A percentile compares a stretch with the other conserved stretches of the same genome.
phyloP scores from a whole-genome alignment of 2,888 invertebrate species.

The Zygogramma bicolorata region DNA sequence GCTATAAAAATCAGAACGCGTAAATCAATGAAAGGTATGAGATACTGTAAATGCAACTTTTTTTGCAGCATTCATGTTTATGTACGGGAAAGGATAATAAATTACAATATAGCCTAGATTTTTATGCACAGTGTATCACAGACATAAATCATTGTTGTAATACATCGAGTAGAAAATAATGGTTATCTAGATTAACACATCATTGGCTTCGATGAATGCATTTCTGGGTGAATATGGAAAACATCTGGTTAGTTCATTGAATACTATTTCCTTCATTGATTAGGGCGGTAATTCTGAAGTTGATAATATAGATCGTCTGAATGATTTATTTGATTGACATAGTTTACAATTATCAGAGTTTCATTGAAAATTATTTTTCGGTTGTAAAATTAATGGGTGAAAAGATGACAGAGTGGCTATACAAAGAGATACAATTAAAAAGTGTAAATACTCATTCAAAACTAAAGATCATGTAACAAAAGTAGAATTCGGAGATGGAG shows the following conservation, averaged over 20 bases:
- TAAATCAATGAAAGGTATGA: constrained; percentile 4
- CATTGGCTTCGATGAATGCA: not conserved
- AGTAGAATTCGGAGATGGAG: too few relatives aligned
- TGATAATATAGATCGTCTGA: too few relatives aligned
- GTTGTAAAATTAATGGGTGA: too few relatives aligned
- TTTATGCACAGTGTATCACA: not conserved
- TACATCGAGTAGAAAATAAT: not conserved
- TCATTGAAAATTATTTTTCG: too few relatives aligned
- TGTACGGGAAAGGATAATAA: not conserved
- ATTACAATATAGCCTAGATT: constrained; percentile 3
- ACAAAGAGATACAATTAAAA: too few relatives aligned
- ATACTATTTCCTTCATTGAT: not conserved
- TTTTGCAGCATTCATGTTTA: constrained; percentile 2
- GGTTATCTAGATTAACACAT: not conserved
- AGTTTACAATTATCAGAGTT: too few relatives aligned
- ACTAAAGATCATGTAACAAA: too few relatives aligned
- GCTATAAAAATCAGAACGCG: constrained; percentile 6
- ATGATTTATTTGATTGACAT: too few relatives aligned
- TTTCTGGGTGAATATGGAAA: not conserved
- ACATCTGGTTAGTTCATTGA: not conserved
- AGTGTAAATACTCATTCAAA: too few relatives aligned
- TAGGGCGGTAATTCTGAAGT: too few relatives aligned
- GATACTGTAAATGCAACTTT: constrained; percentile 1
- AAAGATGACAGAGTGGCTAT: too few relatives aligned
- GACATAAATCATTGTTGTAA: not conserved